These are phyloP conservation scores for Chironex yamaguchii DNA, from an alignment of 30 jellyfish, hydroid and myxozoan genomes.

Conservation along the genomic window DNA sequence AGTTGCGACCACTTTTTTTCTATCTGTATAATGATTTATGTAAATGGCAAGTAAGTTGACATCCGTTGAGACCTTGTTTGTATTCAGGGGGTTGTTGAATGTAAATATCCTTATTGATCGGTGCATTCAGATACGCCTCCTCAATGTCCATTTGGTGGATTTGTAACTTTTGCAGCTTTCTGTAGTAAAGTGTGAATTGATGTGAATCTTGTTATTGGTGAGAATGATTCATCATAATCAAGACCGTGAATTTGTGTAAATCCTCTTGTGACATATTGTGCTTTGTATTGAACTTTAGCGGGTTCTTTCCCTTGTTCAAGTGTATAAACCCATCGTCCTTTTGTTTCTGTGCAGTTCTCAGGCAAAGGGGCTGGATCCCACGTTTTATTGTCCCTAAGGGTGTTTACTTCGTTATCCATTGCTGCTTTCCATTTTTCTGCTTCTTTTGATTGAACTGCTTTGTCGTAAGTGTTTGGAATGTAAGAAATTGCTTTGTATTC, in stretches of 20 bases:
- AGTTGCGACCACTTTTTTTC: slow-evolving; percentile 1
- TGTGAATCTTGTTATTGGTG: slow-evolving; percentile 24
- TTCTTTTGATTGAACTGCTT: slow-evolving; percentile 37
- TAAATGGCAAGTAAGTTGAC: no score
- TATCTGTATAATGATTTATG: background rate
- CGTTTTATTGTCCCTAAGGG: slow-evolving; percentile 25
- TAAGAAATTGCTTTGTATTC: slow-evolving; percentile 1
- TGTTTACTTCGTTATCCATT: slow-evolving; percentile 33
- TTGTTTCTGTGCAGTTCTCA: background rate
- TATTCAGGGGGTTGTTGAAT: slow-evolving; percentile 39
- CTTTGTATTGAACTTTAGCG: slow-evolving; percentile 28
- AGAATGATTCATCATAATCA: background rate
- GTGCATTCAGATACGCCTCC: slow-evolving; percentile 49
- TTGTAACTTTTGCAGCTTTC: slow-evolving; percentile 1
- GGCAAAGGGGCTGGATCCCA: slow-evolving; percentile 26
- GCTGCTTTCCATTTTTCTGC: slow-evolving; percentile 61
- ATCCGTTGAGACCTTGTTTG: background rate
- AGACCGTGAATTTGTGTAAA: background rate
- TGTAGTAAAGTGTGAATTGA: slow-evolving; percentile 16
- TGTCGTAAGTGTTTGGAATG: slow-evolving; percentile 19
- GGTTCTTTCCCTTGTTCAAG: slow-evolving; percentile 21
- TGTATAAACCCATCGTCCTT: slow-evolving; percentile 57
- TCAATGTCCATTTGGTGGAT: slow-evolving; percentile 43
- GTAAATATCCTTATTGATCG: slow-evolving; percentile 35
- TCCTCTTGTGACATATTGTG: slow-evolving; percentile 27